A percentile compares a stretch with the other conserved stretches of the same genome.
These are phyloP conservation scores for Ceratosolen fusciceps DNA, from an alignment of 1,140 invertebrate genomes.

Conservation along the genomic window DNA sequence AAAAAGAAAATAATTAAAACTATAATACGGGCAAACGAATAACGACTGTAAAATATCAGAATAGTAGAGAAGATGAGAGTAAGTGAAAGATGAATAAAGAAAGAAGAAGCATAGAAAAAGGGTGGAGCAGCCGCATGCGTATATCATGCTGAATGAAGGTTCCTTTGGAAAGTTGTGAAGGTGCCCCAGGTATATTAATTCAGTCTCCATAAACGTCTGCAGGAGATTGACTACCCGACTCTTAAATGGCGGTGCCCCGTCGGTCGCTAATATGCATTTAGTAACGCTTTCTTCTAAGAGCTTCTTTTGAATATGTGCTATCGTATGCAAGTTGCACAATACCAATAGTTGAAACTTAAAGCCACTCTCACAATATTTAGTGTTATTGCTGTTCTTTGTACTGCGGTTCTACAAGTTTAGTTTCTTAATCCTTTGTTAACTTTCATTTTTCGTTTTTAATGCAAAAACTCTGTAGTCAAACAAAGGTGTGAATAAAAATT, in stretches of 20 bases:
- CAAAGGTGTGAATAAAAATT: background rate
- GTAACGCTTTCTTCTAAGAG: slow-evolving; percentile 54
- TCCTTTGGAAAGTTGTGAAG: slow-evolving; percentile 59
- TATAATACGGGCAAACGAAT: background rate
- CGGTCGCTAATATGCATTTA: slow-evolving; percentile 69
- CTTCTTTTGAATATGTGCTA: slow-evolving; percentile 38
- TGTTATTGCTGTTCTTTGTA: background rate
- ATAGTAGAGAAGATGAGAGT: background rate
- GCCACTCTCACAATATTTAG: background rate
- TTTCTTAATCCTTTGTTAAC: background rate
- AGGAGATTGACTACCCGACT: slow-evolving; percentile 70
- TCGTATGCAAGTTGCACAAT: background rate
- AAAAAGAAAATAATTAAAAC: background rate
- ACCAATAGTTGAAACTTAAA: background rate
- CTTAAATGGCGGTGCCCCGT: slow-evolving; percentile 64
- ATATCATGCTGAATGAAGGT: slow-evolving; percentile 66
- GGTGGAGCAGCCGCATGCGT: slow-evolving; percentile 63
- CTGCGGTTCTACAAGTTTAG: background rate
- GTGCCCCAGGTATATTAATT: slow-evolving; percentile 70
- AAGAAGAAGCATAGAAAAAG: slow-evolving; percentile 48
- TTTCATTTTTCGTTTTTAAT: background rate
- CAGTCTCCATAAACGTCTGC: slow-evolving; percentile 70
- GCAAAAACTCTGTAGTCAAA: background rate
- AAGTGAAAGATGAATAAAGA: too few species aligned
- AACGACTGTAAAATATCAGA: background rate